phyloP scores from a whole-genome alignment of 2,888 invertebrate genomes.

The Temnothorax rugatulus region DNA sequence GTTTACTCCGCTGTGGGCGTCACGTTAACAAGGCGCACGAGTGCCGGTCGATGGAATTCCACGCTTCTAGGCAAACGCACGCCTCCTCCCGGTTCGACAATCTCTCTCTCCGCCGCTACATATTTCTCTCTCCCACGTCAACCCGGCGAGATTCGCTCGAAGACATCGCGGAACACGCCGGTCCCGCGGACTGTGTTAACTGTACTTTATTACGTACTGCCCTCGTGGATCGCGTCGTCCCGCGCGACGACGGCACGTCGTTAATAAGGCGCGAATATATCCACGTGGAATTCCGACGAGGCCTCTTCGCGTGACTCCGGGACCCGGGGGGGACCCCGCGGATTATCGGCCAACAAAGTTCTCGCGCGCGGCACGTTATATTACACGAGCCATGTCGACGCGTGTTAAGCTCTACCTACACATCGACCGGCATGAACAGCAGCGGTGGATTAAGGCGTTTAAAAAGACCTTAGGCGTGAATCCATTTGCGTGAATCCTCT shows the following conservation, averaged over 20 bases:
- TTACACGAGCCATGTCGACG: background rate
- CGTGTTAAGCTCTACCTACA: background rate
- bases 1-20: constrained; percentile 33
- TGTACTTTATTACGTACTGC: constrained; percentile 45
- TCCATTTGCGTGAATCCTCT: background rate
- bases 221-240: constrained; percentile 14
- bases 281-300: constrained; percentile 30
- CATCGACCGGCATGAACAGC: background rate
- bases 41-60: constrained; percentile 31
- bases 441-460: background rate
- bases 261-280: constrained; percentile 54
- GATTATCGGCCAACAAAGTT: constrained; percentile 55
- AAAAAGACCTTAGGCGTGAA: background rate
- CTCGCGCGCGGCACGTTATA: constrained; percentile 25
- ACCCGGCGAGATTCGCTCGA: constrained; percentile 1
- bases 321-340: background rate
- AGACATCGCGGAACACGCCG: constrained; percentile 2
- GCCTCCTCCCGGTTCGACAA: constrained; percentile 33
- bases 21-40: constrained; percentile 34
- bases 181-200: constrained; percentile 32
- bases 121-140: constrained; percentile 25
- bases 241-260: constrained; percentile 24
- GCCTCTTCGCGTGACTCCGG: constrained; percentile 46
- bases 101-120: constrained; percentile 15
- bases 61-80: constrained; percentile 41